phyloP scores from a whole-genome alignment of 1,140 invertebrate species.

The Campoletis sonorensis region DNA sequence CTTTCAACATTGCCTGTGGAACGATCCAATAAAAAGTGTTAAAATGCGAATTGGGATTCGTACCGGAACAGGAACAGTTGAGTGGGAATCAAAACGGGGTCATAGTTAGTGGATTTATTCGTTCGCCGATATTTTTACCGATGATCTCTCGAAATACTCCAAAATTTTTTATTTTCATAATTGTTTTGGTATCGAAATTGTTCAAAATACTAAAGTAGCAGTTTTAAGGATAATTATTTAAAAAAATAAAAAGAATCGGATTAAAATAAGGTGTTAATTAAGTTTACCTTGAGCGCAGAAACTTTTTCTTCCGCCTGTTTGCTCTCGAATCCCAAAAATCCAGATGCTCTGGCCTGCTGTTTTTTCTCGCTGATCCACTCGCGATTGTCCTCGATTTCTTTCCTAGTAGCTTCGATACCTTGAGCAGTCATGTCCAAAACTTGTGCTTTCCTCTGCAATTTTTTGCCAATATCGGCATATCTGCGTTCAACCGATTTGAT shows the following conservation, averaged over 20 bases:
- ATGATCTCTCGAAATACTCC: too few species aligned
- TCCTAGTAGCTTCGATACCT: conserved; percentile 85
- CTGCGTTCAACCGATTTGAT: conserved; percentile 89
- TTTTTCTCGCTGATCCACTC: conserved; percentile 89
- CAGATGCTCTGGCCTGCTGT: conserved; percentile 81
- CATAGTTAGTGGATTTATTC: too few species aligned
- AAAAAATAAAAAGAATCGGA: conserved; percentile 5
- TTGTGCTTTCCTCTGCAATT: conserved; percentile 89
- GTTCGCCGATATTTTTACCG: too few species aligned
- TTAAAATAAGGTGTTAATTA: neutral
- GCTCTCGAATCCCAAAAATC: conserved; percentile 85
- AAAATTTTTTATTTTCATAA: too few species aligned
- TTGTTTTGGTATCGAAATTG: neutral
- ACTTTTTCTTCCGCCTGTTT: conserved; percentile 85
- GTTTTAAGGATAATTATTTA: neutral
- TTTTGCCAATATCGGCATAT: conserved; percentile 88
- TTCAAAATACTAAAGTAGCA: neutral
- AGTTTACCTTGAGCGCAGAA: conserved; percentile 80
- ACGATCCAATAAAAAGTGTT: neutral
- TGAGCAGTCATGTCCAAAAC: conserved; percentile 88
- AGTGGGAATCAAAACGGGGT: too few species aligned
- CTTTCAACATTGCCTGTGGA: conserved; percentile 83
- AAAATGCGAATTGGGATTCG: too few species aligned
- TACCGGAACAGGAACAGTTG: too few species aligned
- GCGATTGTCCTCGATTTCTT: conserved; percentile 85